Evolutionary conservation across 2,888 invertebrate genomes (phyloP).

Genomic region (Melanophora roralis): DNA sequence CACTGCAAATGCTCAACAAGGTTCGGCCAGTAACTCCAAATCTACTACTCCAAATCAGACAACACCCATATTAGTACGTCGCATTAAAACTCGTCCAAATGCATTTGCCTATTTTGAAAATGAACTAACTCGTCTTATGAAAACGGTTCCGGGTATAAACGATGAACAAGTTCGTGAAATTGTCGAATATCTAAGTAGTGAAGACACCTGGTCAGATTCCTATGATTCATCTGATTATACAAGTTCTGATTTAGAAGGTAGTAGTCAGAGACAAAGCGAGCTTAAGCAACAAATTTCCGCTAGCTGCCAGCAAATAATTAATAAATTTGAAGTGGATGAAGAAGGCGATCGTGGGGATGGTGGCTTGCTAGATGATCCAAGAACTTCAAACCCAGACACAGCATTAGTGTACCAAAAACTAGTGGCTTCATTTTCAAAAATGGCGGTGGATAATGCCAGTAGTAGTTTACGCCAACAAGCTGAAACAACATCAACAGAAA

Average conservation of each 20-base stretch:
- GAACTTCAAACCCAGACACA: slow-evolving; percentile 83
- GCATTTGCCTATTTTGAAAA: slow-evolving; percentile 93
- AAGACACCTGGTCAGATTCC: slow-evolving; percentile 95
- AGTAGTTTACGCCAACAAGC: slow-evolving; percentile 68
- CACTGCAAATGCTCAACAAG: slow-evolving; percentile 77
- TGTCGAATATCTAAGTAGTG: slow-evolving; percentile 93
- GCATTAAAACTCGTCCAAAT: slow-evolving; percentile 85
- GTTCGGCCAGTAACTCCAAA: slow-evolving; percentile 65
- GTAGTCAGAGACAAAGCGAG: slow-evolving; percentile 80
- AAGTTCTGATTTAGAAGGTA: slow-evolving; percentile 89
- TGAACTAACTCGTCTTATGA: slow-evolving; percentile 92
- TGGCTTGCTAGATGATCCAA: slow-evolving; percentile 78
- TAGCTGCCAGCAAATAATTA: slow-evolving; percentile 91
- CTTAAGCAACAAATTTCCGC: slow-evolving; percentile 91
- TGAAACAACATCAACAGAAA: slow-evolving; percentile 60
- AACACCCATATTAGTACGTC: slow-evolving; percentile 75
- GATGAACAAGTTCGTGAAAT: slow-evolving; percentile 94
- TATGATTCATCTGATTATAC: slow-evolving; percentile 95
- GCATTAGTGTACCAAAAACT: slow-evolving; percentile 92
- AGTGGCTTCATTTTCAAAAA: slow-evolving; percentile 89
- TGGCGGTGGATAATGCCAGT: slow-evolving; percentile 79
- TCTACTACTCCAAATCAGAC: slow-evolving; percentile 74
- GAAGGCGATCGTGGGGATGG: slow-evolving; percentile 79
- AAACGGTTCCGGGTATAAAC: slow-evolving; percentile 93
- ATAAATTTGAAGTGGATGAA: slow-evolving; percentile 86